Base-by-base conservation (phyloP, 2,113 vertebrate species). In the Motacilla tschutschensis region DNA sequence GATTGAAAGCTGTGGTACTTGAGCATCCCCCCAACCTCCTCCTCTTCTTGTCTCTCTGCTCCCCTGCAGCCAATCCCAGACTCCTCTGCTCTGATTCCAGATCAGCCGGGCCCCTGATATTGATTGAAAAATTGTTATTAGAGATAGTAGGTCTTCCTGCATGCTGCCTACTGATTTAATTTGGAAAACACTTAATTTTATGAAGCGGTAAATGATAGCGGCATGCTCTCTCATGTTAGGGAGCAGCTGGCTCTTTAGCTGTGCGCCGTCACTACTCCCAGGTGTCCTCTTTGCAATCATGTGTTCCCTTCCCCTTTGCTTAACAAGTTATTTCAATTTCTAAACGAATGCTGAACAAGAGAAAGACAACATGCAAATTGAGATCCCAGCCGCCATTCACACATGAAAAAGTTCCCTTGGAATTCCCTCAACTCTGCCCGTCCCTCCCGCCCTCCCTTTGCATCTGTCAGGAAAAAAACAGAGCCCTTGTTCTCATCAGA, bases 401-500 rank as follows among this genome's bases (percentile, higher is more conserved):
- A 98, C 95, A 97, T 97, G 96, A 97, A 98, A 98, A 98, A 97
- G 96, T 97, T 97, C 95, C 96, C 92, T 86, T 96, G 97, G 97
- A 98, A 98, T 98, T 98, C 98, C 98, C 98, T 96, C 95, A 98
- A 97, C 96, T 97, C 94, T 58, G 89, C 93, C 96, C 53, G 4
- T 84, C 94, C 92, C 95, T 82, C 87, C 92, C 16, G 7, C 79
- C 84, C 86, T 88, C 83, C 80, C 96, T 65, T 95, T 94, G 97
- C 98, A 98, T 98, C 98, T 98, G 98, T 98, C 98, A 98, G 95
- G 97, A 97, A 95, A 97, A 97, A 97, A 98, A 97, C 96, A 96
- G 96, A 96, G 96, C 93, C 97, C 97, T 97, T 97, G 97, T 97
- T 98, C 98, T 96, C 97, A 95, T 97, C 96, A 97, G 97, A 98